phyloP scores from a whole-genome alignment of 2,113 vertebrate species.

The Vicugna pacos region DNA sequence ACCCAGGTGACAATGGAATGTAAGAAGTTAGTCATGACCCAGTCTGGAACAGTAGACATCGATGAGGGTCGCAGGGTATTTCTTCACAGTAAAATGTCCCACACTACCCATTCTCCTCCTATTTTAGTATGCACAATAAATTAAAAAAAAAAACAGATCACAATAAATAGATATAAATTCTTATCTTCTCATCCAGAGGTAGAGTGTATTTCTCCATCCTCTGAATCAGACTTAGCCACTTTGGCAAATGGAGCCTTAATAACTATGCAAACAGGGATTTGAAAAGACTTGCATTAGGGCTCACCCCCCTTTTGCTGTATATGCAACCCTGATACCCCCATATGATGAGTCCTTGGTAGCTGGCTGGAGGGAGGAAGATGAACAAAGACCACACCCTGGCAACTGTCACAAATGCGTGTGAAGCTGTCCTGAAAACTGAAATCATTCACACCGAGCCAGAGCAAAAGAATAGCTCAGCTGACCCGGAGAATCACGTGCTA shows the following conservation, averaged over 20 bases:
- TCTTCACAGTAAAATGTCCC: background rate
- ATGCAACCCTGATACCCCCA: background rate
- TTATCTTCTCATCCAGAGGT: background rate
- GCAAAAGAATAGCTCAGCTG: background rate
- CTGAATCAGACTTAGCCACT: background rate
- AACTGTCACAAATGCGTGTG: too few species aligned
- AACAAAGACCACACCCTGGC: background rate
- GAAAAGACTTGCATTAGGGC: background rate
- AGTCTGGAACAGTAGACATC: background rate
- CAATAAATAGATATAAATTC: background rate
- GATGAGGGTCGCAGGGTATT: background rate
- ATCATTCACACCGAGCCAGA: background rate
- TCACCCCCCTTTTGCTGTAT: background rate
- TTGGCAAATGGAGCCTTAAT: background rate
- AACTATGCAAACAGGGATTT: background rate
- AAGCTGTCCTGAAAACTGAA: background rate
- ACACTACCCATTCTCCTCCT: background rate
- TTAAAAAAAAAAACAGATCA: background rate
- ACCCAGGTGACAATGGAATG: constrained; percentile 40
- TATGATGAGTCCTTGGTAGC: background rate
- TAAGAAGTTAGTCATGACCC: constrained; percentile 44
- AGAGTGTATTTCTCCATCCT: background rate
- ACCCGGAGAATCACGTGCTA: background rate
- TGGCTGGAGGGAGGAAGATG: background rate
- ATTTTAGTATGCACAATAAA: background rate